A percentile compares a stretch with the other conserved stretches of the same genome.
Conservation (phyloP, 2,113 vertebrate species). For the Coptodon bakossiorum region DNA sequence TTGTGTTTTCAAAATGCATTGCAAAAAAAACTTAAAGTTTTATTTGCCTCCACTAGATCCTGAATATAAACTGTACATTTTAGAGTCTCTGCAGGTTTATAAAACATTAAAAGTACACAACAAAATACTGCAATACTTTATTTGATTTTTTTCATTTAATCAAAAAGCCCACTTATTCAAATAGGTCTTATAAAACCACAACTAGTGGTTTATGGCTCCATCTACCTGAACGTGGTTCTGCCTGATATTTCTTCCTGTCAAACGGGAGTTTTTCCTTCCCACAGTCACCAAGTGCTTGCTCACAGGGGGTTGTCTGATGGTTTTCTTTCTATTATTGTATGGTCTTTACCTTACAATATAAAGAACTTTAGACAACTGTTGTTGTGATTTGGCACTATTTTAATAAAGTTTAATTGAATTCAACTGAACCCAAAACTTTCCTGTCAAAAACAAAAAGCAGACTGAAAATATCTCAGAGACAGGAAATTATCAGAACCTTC, state of each 20-base stretch:
- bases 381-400: background rate
- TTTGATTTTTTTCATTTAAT: background rate
- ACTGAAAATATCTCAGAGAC: background rate
- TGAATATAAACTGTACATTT: background rate
- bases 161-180: background rate
- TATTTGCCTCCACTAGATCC: background rate
- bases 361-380: background rate
- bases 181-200: background rate
- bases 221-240: background rate
- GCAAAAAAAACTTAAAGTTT: background rate
- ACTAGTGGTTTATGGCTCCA: background rate
- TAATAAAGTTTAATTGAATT: background rate
- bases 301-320: background rate
- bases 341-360: background rate
- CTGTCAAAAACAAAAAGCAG: background rate
- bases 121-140: background rate
- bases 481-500: background rate
- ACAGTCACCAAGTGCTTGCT: background rate
- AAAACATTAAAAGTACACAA: background rate
- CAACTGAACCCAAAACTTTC: background rate
- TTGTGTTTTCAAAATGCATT: background rate
- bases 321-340: background rate
- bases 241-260: background rate
- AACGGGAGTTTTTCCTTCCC: background rate
- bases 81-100: background rate